phyloP scores from a whole-genome alignment of 2,113 vertebrate species.

The Empidonax alnorum region DNA sequence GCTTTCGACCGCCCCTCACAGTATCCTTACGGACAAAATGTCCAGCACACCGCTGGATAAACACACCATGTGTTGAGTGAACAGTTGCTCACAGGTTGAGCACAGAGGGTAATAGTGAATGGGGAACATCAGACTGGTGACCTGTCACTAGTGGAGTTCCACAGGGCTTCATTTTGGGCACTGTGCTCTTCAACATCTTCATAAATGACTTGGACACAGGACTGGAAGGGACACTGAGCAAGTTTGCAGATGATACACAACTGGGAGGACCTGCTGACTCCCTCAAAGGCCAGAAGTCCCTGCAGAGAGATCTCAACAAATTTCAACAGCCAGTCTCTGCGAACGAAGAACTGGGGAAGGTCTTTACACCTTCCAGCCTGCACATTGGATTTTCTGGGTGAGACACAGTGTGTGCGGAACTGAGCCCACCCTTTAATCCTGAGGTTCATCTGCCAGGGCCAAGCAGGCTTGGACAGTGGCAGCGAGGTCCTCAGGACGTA shows the following conservation, averaged over 20 bases:
- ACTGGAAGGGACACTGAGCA: not conserved
- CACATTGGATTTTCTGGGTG: no score
- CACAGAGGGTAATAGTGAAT: not conserved
- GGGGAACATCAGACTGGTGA: not conserved
- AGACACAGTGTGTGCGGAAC: no score
- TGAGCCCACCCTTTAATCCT: no score
- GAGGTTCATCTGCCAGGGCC: no score
- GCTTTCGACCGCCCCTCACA: not conserved
- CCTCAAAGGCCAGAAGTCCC: not conserved
- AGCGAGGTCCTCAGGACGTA: no score
- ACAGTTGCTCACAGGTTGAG: not conserved
- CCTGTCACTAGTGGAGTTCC: not conserved
- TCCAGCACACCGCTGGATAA: not conserved
- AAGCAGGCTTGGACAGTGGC: no score
- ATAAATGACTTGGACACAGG: not conserved
- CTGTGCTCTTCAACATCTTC: not conserved
- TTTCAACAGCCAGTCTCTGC: not conserved
- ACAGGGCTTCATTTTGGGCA: not conserved
- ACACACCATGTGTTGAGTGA: not conserved
- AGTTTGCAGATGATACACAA: not conserved
- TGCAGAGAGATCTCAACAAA: not conserved
- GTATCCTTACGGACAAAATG: not conserved
- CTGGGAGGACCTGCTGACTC: not conserved
- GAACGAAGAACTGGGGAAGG: no score
- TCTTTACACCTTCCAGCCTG: no score